Base-by-base conservation (phyloP, 2,113 vertebrate genomes). In the Sisor rabdophorus region DNA sequence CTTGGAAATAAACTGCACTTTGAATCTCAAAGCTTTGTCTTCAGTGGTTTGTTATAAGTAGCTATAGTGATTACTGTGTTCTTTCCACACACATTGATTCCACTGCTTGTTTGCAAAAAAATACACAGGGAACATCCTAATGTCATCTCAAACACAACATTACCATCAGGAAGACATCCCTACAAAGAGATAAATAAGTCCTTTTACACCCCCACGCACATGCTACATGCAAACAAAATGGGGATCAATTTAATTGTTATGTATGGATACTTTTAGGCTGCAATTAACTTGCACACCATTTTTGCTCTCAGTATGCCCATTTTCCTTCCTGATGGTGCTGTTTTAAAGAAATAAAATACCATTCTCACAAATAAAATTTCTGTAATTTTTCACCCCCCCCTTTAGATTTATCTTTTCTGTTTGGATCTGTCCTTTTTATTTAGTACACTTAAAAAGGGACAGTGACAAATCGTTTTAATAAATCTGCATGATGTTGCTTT, bases 261-360 rank as follows among this genome's bases (percentile, higher is more conserved):
- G 44, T 50, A 68, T 48, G 44, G 44, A 68, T 15, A 68, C 22
- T 48, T 68, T 17, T 48, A 68, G 64, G 44, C 64, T 68, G 50
- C 64, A 68, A 28, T 68, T 68, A 48, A 48, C 44, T 50, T 68
- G 15, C 64, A 19, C 64, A 48, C 40, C 64, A 68, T 48, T 68
- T 68, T 68, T 48, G 44, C 64, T 68, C 64, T 48, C 64, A 68
- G 44, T 68, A 28, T 22, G 64, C 44, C 22, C n/a, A 26, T 48
- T 67, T 26, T 10, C 48, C 64, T 67, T 67, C 64, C 22, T 24
- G 13, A 7, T 67, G 22, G 5, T 67, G 22, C 64, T 48, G 8
- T 67, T 67, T 10, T 10, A 22, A 67, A 40, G 36, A 17, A 48
- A 24, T 1, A 61, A 30, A 11, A 20, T 2, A 1, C 11, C 40